Base-by-base conservation (phyloP, 2,888 invertebrate genomes). In the Cremastinae sp. region DNA sequence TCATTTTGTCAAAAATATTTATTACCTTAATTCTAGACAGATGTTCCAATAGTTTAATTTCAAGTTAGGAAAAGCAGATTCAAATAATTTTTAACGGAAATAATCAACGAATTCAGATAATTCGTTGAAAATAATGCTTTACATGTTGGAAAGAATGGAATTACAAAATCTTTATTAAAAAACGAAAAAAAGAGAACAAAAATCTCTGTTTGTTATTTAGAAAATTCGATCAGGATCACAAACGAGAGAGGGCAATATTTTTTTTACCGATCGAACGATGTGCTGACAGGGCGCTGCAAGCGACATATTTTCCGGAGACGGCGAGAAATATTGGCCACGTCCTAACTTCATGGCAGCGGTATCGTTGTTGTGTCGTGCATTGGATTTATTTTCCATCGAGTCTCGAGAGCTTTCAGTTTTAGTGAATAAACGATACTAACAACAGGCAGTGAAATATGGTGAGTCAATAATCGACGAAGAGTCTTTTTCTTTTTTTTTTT, bases 281-380 rank as follows among this genome's bases (percentile, higher is more conserved):
- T 49, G 45, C 16, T 49, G 56, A 9, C 61, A 45, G 73, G 53
- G 76, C 76, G 78, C 78, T 53, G 47, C 59, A 47, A 8, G 56
- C 56, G 74, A 54, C 66, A 65, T 79, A 69, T 74, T 78, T 64
- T 54, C 36, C 18, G 49, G 72, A 49, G 38, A 73, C 14, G 51
- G 20, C 59, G 56, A 56, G 34, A 68, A 54, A 62, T 74, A 77
- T 69, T 75, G 81, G 86, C 86, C 86, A 86, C 86, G 86, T 86
- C 86, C 78, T 81, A 84, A 86, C 84, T 86, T 86, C 80, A 85
- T 83, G 81, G 84, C 82, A 80, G 83, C 81, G 80, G 80, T 79
- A 68, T 82, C 83, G 82, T 83, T 82, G 84, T 85, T 84, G 69
- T 69, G 58, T 80, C 72, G 66, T 69, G 64, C 64, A 68, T 65